Evolutionary conservation across 2,888 invertebrate genomes (phyloP).

Genomic region (Parnassius orleans): DNA sequence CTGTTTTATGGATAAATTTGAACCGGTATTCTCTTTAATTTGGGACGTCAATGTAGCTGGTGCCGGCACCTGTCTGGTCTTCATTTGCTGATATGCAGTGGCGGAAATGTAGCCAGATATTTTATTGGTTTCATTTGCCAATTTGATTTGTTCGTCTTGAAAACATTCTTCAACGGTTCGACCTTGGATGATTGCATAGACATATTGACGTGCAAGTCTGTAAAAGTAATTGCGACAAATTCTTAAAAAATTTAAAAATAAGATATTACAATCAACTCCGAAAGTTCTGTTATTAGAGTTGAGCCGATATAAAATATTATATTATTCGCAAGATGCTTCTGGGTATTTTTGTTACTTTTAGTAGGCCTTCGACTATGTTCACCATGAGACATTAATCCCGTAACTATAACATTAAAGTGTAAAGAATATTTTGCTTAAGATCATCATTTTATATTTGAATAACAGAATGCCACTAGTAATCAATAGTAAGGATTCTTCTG

Average conservation of each 20-base stretch:
- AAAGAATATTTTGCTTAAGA: too few species aligned
- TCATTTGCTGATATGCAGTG: slow-evolving; percentile 62
- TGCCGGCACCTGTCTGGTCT: slow-evolving; percentile 42
- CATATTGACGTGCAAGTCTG: slow-evolving; percentile 84
- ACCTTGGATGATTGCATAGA: slow-evolving; percentile 83
- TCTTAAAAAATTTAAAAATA: too few species aligned
- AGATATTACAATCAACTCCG: too few species aligned
- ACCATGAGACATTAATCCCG: too few species aligned
- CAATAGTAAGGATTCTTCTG: too few species aligned
- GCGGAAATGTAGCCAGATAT: slow-evolving; percentile 78
- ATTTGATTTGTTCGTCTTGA: slow-evolving; percentile 65
- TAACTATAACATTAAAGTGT: too few species aligned
- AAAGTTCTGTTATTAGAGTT: too few species aligned
- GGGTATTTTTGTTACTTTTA: too few species aligned
- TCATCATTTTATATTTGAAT: too few species aligned
- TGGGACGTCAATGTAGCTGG: slow-evolving; percentile 49
- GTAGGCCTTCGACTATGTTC: background rate
- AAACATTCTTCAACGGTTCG: slow-evolving; percentile 84
- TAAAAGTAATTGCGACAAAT: slow-evolving; percentile 27
- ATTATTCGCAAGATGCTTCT: too few species aligned
- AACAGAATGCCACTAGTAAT: too few species aligned
- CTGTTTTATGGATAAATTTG: slow-evolving; percentile 43
- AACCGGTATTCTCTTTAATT: slow-evolving; percentile 70
- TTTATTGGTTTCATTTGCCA: slow-evolving; percentile 56
- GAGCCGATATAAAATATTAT: too few species aligned